A percentile compares a stretch with the other conserved stretches of the same genome.
Evolutionary conservation across 1,140 invertebrate species (phyloP).

Genomic region (Eubasilissa regina): DNA sequence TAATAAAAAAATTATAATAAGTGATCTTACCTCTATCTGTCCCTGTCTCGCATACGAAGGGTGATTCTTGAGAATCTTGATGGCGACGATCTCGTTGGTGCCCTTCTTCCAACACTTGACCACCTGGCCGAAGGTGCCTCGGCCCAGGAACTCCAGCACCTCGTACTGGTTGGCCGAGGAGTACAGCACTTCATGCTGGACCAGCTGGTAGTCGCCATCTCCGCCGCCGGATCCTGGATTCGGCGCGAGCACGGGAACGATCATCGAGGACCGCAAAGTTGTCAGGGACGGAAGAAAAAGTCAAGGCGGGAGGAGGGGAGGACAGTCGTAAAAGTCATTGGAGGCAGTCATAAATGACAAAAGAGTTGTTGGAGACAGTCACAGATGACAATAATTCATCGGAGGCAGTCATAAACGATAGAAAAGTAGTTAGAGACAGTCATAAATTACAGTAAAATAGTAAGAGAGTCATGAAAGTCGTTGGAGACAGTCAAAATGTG

Average conservation of each 20-base stretch:
- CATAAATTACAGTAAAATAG: neutral
- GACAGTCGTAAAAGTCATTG: neutral
- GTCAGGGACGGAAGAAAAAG: neutral
- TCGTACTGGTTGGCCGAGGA: constrained; percentile 79
- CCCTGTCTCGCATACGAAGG: constrained; percentile 99
- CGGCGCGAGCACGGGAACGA: neutral
- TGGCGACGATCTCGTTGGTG: constrained; percentile 99
- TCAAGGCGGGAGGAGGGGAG: neutral
- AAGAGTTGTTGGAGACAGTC: neutral
- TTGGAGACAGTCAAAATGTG: too few relatives aligned
- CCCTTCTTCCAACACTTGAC: constrained; percentile 99
- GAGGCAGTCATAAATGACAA: neutral
- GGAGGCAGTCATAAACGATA: neutral
- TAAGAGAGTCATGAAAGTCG: too few relatives aligned
- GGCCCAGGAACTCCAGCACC: constrained; percentile 98
- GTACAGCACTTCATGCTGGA: constrained; percentile 98
- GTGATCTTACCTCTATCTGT: constrained; percentile 96
- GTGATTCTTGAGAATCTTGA: constrained; percentile 99
- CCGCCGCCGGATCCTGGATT: constrained; percentile 79
- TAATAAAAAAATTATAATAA: too few relatives aligned
- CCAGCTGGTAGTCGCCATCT: constrained; percentile 98
- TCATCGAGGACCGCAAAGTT: neutral
- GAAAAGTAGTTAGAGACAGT: neutral
- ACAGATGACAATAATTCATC: neutral
- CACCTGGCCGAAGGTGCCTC: constrained; percentile 99